Evolutionary conservation across 2,797 vertebrate genomes (phyloP).

Genomic region (Onychomys leucogaster): DNA sequence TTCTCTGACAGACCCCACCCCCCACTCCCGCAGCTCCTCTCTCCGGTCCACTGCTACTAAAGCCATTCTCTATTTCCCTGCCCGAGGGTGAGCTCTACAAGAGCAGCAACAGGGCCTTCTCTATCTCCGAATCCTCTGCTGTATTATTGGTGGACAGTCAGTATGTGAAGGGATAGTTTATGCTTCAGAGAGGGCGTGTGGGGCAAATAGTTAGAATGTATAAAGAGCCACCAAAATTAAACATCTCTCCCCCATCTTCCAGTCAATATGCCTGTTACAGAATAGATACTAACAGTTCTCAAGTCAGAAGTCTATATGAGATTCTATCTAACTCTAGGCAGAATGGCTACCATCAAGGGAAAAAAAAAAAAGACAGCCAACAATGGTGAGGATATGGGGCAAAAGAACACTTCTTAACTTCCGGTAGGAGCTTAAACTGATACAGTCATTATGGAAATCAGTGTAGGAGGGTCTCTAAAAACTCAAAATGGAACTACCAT

Average conservation of each 20-base stretch:
- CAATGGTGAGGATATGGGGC: not conserved
- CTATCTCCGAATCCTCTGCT: not conserved
- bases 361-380: not conserved
- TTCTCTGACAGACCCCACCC: not conserved
- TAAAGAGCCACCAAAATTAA: not conserved
- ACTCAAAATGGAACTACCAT: not conserved
- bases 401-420: not conserved
- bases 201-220: not conserved
- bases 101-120: not conserved
- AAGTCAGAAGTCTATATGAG: not conserved
- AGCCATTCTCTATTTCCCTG: not conserved
- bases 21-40: not conserved
- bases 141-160: not conserved
- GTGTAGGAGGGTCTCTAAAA: not conserved
- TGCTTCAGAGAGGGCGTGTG: not conserved
- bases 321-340: not conserved
- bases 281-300: not conserved
- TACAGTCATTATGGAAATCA: not conserved
- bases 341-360: not conserved
- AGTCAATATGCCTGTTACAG: not conserved
- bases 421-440: not conserved
- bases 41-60: not conserved
- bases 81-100: not conserved
- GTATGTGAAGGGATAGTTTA: not conserved
- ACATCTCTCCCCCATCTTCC: too few species aligned